Conservation (phyloP, 2,888 invertebrate species). For the Agonopterix alstromeriana region DNA sequence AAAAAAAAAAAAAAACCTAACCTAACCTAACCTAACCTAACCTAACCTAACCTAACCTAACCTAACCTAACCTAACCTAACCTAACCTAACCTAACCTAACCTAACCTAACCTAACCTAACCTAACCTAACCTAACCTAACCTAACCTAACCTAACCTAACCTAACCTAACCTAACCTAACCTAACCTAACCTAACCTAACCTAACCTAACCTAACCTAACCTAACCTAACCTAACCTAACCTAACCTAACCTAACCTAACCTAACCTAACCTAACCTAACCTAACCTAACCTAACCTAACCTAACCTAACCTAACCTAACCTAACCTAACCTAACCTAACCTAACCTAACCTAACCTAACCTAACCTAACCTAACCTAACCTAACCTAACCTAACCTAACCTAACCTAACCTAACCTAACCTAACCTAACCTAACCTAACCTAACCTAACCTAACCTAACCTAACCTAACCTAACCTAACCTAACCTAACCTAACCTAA, state of each 20-base stretch:
- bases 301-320: conserved; percentile 6
- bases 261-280: conserved; percentile 12
- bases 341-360: conserved; percentile 9
- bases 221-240: conserved; percentile 10
- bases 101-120: no score
- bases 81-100: no score
- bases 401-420: conserved; percentile 8
- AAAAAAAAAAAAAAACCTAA: no score
- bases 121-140: no score
- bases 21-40: no score
- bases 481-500: conserved; percentile 10
- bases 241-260: conserved; percentile 10
- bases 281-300: conserved; percentile 9
- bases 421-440: conserved; percentile 6
- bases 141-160: conserved; percentile 1
- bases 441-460: conserved; percentile 5
- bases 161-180: conserved; percentile 7
- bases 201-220: conserved; percentile 11
- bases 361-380: conserved; percentile 12
- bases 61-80: no score
- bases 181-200: conserved; percentile 11
- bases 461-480: conserved; percentile 12
- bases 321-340: conserved; percentile 5
- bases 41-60: no score
- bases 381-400: conserved; percentile 10